Percentiles rank a stretch among this genome's conserved stretches.
phyloP scores from a whole-genome alignment of 2,113 vertebrate species.

The Otus sunia region DNA sequence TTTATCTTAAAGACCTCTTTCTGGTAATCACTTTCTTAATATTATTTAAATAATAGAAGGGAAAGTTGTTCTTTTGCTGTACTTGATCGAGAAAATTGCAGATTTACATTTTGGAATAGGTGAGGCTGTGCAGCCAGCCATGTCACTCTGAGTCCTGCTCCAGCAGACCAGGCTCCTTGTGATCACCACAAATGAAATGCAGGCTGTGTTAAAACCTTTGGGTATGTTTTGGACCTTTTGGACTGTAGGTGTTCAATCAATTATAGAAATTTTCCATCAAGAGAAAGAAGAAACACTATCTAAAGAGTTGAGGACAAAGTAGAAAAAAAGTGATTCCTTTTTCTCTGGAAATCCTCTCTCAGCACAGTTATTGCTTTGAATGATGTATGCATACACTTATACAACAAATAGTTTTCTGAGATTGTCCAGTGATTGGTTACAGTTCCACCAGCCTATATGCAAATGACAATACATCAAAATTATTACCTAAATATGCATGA shows the following conservation, averaged over 20 bases:
- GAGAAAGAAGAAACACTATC: background rate
- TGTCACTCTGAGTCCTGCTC: background rate
- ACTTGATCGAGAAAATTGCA: background rate
- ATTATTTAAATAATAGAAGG: background rate
- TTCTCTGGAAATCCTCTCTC: background rate
- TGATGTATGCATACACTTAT: rapidly evolving
- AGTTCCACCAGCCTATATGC: background rate
- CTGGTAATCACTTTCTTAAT: background rate
- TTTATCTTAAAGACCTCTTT: background rate
- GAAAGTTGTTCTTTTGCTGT: background rate
- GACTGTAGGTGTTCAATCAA: background rate
- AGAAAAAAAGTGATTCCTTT: background rate
- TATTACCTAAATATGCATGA: background rate
- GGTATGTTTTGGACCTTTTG: background rate
- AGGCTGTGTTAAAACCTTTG: background rate
- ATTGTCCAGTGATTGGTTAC: background rate
- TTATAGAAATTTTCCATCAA: background rate
- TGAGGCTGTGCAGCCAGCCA: background rate
- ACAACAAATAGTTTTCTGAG: background rate
- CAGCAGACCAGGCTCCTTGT: background rate
- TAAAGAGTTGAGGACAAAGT: background rate
- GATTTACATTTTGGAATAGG: rapidly evolving
- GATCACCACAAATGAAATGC: background rate
- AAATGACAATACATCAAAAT: slow-evolving; percentile 1
- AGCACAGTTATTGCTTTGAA: background rate